Evolutionary conservation across 92 coral and sea anemone species (phyloP), one percentile per base, ranked within the genome.

Genomic region (Siderastrea siderea): DNA sequence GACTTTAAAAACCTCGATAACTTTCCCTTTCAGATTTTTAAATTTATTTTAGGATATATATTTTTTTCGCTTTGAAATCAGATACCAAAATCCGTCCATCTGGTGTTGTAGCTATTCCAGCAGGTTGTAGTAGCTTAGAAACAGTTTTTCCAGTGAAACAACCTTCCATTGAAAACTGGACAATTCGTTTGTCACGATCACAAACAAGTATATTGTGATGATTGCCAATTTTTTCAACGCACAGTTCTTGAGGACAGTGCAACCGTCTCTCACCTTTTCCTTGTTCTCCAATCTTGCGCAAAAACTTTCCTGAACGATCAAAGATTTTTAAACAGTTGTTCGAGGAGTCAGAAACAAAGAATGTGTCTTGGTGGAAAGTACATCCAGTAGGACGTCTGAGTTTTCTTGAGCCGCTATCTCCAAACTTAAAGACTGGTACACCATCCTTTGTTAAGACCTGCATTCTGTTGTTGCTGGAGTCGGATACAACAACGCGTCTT

Each of bases 401-500:
- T 11, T 47, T 69, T 61, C 43, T 19, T 71, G 43, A 2, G 10
- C 75, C 75, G 48, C 55, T 15, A 43, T 45, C 75, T 15, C 57
- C 75, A 71, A 71, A 71, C 11, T 46, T 71, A 6, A 71, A 71
- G 3, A 71, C 10, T 13, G 57, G 75, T 71, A 47, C 51, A 2
- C 55, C 53, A 47, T 71, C 75, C 10, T 47, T 71, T 48, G 75
- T 48, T 2, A 82, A 82, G 38, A 82, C 69, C 75, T 69, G 86
- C 15, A 82, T 74, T 68, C 86, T 72, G 43, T 14, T 15, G 63
- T 82, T 48, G 6, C 1, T 3, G 75, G 3, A 26, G 26, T 82
- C 86, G 50, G 64, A 3, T 5, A 82, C 78, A 71, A 82, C 64
- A 62, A 82, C 38, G 11, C 68, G 72, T 51, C 78, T 68, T 66